phyloP scores from a whole-genome alignment of 2,888 invertebrate genomes.

The Protodeltote pygarga region DNA sequence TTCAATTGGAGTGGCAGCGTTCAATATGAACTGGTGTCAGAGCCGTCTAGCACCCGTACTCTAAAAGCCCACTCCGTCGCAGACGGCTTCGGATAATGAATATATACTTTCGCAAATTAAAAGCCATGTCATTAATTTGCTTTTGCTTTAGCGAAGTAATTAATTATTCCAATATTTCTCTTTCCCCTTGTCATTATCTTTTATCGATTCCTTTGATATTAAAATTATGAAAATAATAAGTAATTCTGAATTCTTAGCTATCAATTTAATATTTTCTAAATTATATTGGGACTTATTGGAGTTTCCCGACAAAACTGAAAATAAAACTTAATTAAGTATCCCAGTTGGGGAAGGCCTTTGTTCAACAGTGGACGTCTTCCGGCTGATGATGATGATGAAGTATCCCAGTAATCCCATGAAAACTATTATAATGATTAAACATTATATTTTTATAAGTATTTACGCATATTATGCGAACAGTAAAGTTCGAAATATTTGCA shows the following conservation, averaged over 20 bases:
- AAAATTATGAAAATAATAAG: not conserved
- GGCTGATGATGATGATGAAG: too few relatives aligned
- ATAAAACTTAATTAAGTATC: too few relatives aligned
- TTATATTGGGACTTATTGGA: too few relatives aligned
- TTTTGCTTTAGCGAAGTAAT: conserved; percentile 20
- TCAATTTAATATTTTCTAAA: not conserved
- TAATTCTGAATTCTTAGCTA: too few relatives aligned
- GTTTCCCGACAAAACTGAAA: too few relatives aligned
- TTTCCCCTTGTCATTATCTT: not conserved
- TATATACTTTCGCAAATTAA: conserved; percentile 45
- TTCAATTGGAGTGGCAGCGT: conserved; percentile 7
- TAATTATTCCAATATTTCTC: conserved; percentile 22
- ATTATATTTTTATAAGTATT: too few relatives aligned
- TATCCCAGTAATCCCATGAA: too few relatives aligned
- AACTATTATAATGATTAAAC: too few relatives aligned
- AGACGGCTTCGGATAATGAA: conserved; percentile 28
- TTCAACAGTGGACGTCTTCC: too few relatives aligned
- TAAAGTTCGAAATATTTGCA: too few relatives aligned
- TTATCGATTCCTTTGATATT: conserved; percentile 6
- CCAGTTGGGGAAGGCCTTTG: too few relatives aligned
- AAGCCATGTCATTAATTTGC: conserved; percentile 40
- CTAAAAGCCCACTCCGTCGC: conserved; percentile 11
- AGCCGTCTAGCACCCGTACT: conserved; percentile 5
- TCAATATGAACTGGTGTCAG: conserved; percentile 20
- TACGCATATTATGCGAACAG: too few relatives aligned